Conservation (phyloP, 2,113 vertebrate species). For the Phycodurus eques region DNA sequence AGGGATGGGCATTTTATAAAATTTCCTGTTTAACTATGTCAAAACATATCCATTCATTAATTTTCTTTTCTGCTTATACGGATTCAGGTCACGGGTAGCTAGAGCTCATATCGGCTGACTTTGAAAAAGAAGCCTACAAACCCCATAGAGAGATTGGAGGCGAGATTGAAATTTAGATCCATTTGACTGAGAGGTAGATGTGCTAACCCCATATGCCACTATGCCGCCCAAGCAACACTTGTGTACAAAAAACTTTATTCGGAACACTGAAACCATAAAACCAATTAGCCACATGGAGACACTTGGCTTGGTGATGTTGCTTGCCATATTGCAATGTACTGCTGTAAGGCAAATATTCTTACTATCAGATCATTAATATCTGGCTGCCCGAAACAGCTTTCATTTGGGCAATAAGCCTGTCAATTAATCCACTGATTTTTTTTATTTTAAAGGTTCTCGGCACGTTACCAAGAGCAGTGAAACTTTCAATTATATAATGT, state of each 20-base stretch:
- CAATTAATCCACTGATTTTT: slow-evolving; percentile 48
- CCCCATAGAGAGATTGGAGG: no score
- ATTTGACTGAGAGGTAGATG: no score
- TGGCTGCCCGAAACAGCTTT: neutral
- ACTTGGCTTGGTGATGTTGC: neutral
- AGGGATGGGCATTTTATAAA: neutral
- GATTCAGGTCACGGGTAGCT: no score
- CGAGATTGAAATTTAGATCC: no score
- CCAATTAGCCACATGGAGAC: slow-evolving; percentile 1
- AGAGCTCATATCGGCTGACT: no score
- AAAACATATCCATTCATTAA: neutral
- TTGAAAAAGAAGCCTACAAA: no score
- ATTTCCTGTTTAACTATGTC: neutral
- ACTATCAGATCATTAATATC: neutral
- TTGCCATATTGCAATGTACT: neutral
- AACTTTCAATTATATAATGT: slow-evolving; percentile 56
- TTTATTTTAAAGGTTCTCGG: neutral
- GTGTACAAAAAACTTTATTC: neutral
- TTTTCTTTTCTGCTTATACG: no score
- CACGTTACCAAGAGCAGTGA: slow-evolving; percentile 40
- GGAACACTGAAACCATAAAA: neutral
- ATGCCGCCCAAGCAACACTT: no score
- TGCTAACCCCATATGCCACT: no score
- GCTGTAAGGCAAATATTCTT: neutral
- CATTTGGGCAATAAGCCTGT: slow-evolving; percentile 36